Base-by-base conservation (phyloP, 2,113 vertebrate species). In the Emydocephalus ijimae region DNA sequence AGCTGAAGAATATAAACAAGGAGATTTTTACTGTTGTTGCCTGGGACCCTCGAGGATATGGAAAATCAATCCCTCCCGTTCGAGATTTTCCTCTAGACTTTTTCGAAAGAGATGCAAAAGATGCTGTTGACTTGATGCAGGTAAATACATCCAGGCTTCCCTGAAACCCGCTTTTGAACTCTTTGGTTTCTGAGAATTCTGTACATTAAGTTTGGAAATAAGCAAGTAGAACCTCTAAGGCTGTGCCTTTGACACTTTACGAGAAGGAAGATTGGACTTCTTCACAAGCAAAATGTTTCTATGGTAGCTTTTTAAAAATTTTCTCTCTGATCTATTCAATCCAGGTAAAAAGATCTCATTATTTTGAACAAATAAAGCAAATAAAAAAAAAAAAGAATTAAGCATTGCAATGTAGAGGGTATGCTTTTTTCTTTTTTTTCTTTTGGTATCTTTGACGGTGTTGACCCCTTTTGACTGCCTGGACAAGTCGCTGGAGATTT, bases 31-130 rank as follows among this genome's bases (percentile, higher is more conserved):
- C 98, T 0, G 57, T 99, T 18, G 98, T 99, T 48, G 98, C 98
- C 29, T 99, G 98, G 98, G 99, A 99, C 91, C 99, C 99, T 52
- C 98, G 98, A 0, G 99, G 99, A 21, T 99, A 99, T 1, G 99
- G 99, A 88, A 94, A 91, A 6, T 99, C 99, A 45, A 98, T 98
- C n/a, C 99, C 99, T 7, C 98, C 99, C 0, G 87, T 96, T 54
- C 97, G 98, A 96, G 98, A 99, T 93, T 99, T 98, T 89, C 98
- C 99, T 29, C n/a, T 90, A 3, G 97, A 99, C 93, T 99, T 98
- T 94, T 99, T 98, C 95, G 98, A 99, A 95, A 98, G 98, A 92
- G 99, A 99, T 94, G 98, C 99, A 29, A 98, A 98, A 95, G 99
- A 99, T 54, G 98, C 98, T 10, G 96, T 99, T 93, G 98, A 98